Evolutionary conservation across 2,888 invertebrate genomes (phyloP).

Genomic region (Sceliomorpha sp.): DNA sequence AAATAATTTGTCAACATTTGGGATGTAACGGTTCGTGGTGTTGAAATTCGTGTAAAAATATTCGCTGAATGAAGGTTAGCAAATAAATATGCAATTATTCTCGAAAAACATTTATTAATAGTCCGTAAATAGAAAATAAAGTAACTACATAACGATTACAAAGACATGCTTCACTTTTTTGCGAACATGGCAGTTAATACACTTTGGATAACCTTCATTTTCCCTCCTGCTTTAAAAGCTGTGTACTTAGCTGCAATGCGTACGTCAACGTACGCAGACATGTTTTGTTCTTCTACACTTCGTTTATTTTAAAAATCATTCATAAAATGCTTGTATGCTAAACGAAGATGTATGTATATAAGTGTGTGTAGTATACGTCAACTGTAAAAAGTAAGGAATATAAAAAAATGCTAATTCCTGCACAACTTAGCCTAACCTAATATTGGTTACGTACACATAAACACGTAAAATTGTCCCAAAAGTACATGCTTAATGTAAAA

Average conservation of each 20-base stretch:
- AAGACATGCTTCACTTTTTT: conserved; percentile 39
- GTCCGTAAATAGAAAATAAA: conserved; percentile 47
- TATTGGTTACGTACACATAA: conserved; percentile 6
- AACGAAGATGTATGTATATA: too few species aligned
- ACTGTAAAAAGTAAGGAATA: too few species aligned
- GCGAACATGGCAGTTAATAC: conserved; percentile 43
- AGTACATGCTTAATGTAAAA: conserved; percentile 22
- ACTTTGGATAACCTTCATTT: conserved; percentile 22
- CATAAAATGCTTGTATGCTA: neutral
- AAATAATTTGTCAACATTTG: too few species aligned
- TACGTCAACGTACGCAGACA: conserved; percentile 1
- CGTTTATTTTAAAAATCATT: neutral
- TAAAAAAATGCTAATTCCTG: too few species aligned
- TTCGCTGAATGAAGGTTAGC: too few species aligned
- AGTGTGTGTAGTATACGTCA: too few species aligned
- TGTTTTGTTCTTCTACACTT: neutral
- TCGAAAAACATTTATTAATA: conserved; percentile 50
- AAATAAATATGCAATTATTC: conserved; percentile 20
- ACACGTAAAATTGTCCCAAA: conserved; percentile 26
- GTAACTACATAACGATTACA: conserved; percentile 44
- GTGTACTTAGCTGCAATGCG: neutral
- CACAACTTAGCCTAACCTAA: conserved; percentile 11
- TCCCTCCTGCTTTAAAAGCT: neutral
- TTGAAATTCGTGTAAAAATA: too few species aligned
- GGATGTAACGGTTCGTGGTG: too few species aligned